These are phyloP conservation scores for Drosophila falleni DNA, from an alignment of 2,888 invertebrate species.

Conservation along the genomic window DNA sequence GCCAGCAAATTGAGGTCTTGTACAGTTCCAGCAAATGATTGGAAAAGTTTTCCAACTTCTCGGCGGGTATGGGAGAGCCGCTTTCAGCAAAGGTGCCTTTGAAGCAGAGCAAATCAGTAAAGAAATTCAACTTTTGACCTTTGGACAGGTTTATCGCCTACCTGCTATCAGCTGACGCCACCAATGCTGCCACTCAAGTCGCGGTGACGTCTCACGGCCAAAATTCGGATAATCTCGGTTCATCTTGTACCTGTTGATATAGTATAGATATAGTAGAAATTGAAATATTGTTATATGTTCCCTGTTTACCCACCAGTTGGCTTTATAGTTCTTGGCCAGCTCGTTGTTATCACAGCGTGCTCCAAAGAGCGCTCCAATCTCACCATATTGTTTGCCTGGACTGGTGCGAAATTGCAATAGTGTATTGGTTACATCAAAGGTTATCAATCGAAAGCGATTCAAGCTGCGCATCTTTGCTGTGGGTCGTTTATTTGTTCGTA, in stretches of 20 bases:
- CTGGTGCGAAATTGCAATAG: conserved; percentile 90
- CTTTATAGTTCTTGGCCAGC: conserved; percentile 88
- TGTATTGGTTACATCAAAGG: conserved; percentile 96
- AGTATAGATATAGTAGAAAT: background rate
- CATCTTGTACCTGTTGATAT: conserved; percentile 85
- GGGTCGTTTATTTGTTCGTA: background rate
- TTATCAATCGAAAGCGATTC: conserved; percentile 87
- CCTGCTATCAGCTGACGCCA: conserved; percentile 88
- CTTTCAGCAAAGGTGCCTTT: conserved; percentile 83
- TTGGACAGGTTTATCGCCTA: conserved; percentile 60
- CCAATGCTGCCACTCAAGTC: conserved; percentile 92
- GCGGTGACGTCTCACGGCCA: conserved; percentile 87
- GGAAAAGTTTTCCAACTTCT: conserved; percentile 87
- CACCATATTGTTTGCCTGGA: conserved; percentile 91
- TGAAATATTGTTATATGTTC: background rate
- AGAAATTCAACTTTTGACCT: conserved; percentile 31
- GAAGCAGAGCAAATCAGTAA: conserved; percentile 7
- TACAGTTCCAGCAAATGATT: conserved; percentile 89
- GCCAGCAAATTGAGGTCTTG: conserved; percentile 91
- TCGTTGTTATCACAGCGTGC: conserved; percentile 87
- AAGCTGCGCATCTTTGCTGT: conserved; percentile 76
- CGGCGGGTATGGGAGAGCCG: conserved; percentile 81
- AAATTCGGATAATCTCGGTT: conserved; percentile 92
- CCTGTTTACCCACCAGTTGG: conserved; percentile 86
- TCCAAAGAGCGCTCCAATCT: conserved; percentile 90